Percentiles rank a stretch among this genome's conserved stretches.
Evolutionary conservation across 2,797 vertebrate species (phyloP).

Genomic region (Luscinia luscinia): DNA sequence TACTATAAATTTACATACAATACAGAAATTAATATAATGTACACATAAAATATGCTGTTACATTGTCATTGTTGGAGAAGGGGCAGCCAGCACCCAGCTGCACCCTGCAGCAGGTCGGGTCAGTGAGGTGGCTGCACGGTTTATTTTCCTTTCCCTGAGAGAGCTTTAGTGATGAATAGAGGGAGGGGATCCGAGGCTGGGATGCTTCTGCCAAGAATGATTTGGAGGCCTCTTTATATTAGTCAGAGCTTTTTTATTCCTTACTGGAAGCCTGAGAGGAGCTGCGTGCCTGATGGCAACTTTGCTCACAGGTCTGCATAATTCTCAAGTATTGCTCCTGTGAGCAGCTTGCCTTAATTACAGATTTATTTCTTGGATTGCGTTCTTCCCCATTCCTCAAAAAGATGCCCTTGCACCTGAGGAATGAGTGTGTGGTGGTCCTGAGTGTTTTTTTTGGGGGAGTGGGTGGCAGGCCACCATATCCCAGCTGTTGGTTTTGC

Average conservation of each 20-base stretch:
- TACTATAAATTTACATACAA: not conserved
- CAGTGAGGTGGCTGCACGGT: constrained; percentile 78
- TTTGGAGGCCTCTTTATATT: constrained; percentile 76
- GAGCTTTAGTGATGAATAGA: constrained; percentile 86
- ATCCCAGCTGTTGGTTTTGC: not conserved
- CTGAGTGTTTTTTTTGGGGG: not conserved
- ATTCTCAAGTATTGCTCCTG: not conserved
- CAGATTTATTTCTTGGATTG: not conserved
- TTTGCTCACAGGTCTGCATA: constrained; percentile 29
- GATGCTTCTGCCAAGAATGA: constrained; percentile 76
- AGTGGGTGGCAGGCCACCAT: not conserved
- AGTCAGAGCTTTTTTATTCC: constrained; percentile 74
- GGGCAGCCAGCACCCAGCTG: constrained; percentile 55
- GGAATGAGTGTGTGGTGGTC: not conserved
- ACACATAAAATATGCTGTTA: not conserved
- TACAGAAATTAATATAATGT: not conserved
- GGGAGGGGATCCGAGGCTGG: constrained; percentile 81
- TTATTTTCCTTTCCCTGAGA: constrained; percentile 76
- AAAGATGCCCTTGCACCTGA: not conserved
- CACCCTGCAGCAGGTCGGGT: constrained; percentile 72
- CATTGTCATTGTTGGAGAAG: constrained; percentile 51
- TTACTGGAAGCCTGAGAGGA: constrained; percentile 65
- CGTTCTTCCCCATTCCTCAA: not conserved
- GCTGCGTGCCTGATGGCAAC: not conserved
- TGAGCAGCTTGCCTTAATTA: constrained; percentile 25